Base-by-base conservation (phyloP, 2,888 invertebrate species). In the Ethmia dodecea region DNA sequence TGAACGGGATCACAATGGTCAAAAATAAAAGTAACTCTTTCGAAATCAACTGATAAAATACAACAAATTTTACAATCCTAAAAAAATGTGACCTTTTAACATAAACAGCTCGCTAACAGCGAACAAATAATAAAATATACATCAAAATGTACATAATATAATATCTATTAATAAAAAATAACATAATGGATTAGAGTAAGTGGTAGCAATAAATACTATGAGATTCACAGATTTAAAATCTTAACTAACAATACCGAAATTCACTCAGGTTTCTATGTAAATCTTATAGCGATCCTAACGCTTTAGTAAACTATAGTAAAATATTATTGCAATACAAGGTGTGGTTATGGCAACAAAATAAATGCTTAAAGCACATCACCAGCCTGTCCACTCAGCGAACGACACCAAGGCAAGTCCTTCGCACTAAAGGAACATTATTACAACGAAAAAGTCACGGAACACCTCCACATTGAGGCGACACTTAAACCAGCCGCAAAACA, bases 311-410 rank as follows among this genome's bases (percentile, higher is more conserved):
- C 75, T 80, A 83, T 83, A 80, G 80, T 81, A 83, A 80, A 83
- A 81, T 81, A 84, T 84, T 84, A 83, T 86, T 86, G 84, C 86
- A 86, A 83, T 81, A 78, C 69, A 81, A 73, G 73, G 71, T 83
- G 83, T 81, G 80, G 80, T 83, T 86, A 87, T 87, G 86, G 86
- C 87, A 86, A 87, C 86, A 80, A 83, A 86, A 86, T 84, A 86
- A 86, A 86, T 86, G 86, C 86, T 86, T 84, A 80, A 84, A 86
- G 86, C 86, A 86, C 84, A 83, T 81, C 84, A 81, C 83, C 83
- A 76, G 78, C 65, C 72, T 71, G 20, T 18, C 79, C 79, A 74
- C 73, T 73, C 67, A 66, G 74, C 78, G 71, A 70, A 70, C 64
- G 75, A 73, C 76, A 64, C 71, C 70, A 67, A 74, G 76, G 74